phyloP scores from a whole-genome alignment of 1,140 invertebrate genomes.

The Idris sp. region DNA sequence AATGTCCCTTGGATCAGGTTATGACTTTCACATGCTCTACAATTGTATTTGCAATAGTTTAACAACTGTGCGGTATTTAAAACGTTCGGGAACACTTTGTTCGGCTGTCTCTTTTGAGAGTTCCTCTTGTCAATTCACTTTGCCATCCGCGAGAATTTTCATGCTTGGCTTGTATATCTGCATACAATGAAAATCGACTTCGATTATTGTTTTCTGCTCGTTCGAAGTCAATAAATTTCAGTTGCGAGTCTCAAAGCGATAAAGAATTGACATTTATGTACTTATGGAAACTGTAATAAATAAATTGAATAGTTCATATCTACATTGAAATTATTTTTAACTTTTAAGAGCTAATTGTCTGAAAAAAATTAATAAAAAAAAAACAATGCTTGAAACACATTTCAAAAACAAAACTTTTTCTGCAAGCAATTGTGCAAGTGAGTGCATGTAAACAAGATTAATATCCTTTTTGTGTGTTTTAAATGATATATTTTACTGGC shows the following conservation, averaged over 20 bases:
- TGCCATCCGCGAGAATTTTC: conserved; percentile 22
- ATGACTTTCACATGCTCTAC: conserved; percentile 26
- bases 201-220: conserved; percentile 38
- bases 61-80: conserved; percentile 20
- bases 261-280: no score
- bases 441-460: conserved; percentile 40
- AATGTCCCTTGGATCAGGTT: conserved; percentile 6
- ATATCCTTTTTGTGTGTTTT: conserved; percentile 44
- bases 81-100: conserved; percentile 35
- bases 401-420: conserved; percentile 20
- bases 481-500: conserved; percentile 34
- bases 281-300: no score
- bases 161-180: conserved; percentile 28
- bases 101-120: conserved; percentile 25
- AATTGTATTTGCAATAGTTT: conserved; percentile 46
- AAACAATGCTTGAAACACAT: no score
- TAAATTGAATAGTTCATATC: no score
- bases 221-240: conserved; percentile 29
- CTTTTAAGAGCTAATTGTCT: no score
- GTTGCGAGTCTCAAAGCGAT: no score
- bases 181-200: conserved; percentile 39
- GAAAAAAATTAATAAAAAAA: no score
- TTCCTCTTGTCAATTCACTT: neutral
- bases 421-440: conserved; percentile 23
- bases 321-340: no score